A percentile compares a stretch with the other conserved stretches of the same genome.
phyloP scores from a whole-genome alignment of 2,888 invertebrate species.

The Bellardia pandia region DNA sequence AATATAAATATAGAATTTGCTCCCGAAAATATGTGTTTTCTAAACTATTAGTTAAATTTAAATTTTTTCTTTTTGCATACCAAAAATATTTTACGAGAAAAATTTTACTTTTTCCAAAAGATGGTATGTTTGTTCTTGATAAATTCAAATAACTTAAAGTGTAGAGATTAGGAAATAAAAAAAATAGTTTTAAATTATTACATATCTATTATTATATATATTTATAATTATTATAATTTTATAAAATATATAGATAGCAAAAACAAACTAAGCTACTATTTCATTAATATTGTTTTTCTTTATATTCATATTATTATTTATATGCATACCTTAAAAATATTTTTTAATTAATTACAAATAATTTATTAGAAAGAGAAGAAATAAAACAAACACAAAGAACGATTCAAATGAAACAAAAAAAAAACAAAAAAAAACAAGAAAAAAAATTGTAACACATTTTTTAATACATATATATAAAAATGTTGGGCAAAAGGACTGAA shows the following conservation, averaged over 20 bases:
- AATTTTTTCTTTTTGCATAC: constrained; percentile 39
- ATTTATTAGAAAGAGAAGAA: background rate
- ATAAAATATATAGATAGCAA: constrained; percentile 67
- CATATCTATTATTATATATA: constrained; percentile 28
- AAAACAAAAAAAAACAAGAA: background rate
- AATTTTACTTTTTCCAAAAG: constrained; percentile 25
- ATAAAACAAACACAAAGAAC: background rate
- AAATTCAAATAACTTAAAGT: constrained; percentile 61
- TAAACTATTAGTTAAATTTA: constrained; percentile 67
- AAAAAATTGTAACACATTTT: constrained; percentile 13
- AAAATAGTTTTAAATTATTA: constrained; percentile 22
- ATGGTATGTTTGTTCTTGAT: constrained; percentile 37
- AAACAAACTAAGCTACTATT: constrained; percentile 59
- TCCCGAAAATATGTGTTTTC: constrained; percentile 78
- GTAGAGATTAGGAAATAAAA: constrained; percentile 52
- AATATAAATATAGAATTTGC: constrained; percentile 79
- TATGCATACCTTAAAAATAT: constrained; percentile 12
- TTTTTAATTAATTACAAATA: constrained; percentile 14
- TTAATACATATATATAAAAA: background rate
- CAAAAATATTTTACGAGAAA: constrained; percentile 54
- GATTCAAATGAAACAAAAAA: too few species aligned
- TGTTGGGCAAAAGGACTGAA: background rate
- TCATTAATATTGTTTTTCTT: constrained; percentile 2
- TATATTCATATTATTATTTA: constrained; percentile 25
- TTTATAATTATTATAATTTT: constrained; percentile 52